These are phyloP conservation scores for Meandrusa payeni DNA, from an alignment of 2,888 invertebrate genomes.

Conservation along the genomic window DNA sequence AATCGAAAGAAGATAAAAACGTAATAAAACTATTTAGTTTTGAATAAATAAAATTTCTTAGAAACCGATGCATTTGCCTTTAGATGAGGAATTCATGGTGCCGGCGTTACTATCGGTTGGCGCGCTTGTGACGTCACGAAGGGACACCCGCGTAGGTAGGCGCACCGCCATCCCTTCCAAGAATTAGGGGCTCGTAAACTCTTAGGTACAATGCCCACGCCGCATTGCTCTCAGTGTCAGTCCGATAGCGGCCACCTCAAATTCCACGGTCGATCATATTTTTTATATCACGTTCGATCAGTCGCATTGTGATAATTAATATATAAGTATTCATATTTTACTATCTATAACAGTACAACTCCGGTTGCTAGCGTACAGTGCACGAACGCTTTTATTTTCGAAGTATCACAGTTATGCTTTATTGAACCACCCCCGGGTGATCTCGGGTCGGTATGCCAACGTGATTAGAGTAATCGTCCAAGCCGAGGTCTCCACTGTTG, in stretches of 20 bases:
- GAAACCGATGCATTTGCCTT: conserved; percentile 43
- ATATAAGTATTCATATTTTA: neutral
- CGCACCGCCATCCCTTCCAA: conserved; percentile 47
- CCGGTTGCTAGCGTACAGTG: too few species aligned
- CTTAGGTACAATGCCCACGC: conserved; percentile 54
- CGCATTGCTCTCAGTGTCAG: conserved; percentile 29
- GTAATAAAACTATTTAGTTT: too few species aligned
- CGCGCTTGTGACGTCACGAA: conserved; percentile 57
- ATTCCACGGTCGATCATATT: conserved; percentile 43
- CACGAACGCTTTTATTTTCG: too few species aligned
- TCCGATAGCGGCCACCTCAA: conserved; percentile 34
- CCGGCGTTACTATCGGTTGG: conserved; percentile 42
- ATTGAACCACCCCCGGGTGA: too few species aligned
- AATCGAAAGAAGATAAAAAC: too few species aligned
- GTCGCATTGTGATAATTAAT: neutral
- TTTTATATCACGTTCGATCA: conserved; percentile 26
- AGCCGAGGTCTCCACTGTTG: too few species aligned
- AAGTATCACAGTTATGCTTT: too few species aligned
- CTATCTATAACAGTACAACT: too few species aligned
- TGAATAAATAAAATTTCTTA: too few species aligned
- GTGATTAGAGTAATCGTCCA: too few species aligned
- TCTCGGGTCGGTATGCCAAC: too few species aligned
- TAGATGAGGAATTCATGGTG: conserved; percentile 50
- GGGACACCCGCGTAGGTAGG: conserved; percentile 53
- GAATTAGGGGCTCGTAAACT: conserved; percentile 58